Percentiles rank a stretch among this genome's conserved stretches.
Conservation (phyloP, 2,888 invertebrate species). For the Aleiodes testaceus region DNA sequence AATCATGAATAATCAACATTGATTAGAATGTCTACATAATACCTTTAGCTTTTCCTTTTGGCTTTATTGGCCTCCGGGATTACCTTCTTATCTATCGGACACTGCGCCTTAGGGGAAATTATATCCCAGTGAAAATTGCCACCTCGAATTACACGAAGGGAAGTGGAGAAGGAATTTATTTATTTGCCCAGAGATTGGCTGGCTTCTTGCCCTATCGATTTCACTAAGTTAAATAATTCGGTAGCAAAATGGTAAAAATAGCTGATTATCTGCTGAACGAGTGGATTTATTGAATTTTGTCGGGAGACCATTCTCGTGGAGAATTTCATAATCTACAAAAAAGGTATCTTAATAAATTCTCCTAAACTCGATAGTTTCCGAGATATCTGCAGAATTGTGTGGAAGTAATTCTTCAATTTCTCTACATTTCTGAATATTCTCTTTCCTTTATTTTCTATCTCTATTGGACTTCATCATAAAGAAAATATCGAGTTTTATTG, state of each 20-base stretch:
- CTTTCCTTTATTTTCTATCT: too few relatives aligned
- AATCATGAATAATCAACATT: slow-evolving; percentile 1
- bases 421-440: too few relatives aligned
- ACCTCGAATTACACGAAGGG: slow-evolving; percentile 5
- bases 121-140: neutral
- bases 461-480: too few relatives aligned
- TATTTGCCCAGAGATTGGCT: neutral
- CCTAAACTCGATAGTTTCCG: too few relatives aligned
- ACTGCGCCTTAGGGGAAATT: slow-evolving; percentile 7
- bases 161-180: neutral
- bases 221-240: neutral
- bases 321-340: too few relatives aligned
- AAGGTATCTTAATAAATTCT: too few relatives aligned
- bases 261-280: too few relatives aligned
- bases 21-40: neutral
- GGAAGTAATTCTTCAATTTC: too few relatives aligned
- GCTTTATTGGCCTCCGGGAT: slow-evolving; percentile 14
- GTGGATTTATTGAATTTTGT: neutral
- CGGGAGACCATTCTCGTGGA: neutral
- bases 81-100: slow-evolving; percentile 1
- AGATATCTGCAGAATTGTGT: too few relatives aligned
- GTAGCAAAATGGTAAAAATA: too few relatives aligned
- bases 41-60: neutral
- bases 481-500: too few relatives aligned
- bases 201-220: slow-evolving; percentile 11